Conservation (phyloP, 2,888 invertebrate genomes). For the Ametastegia equiseti region DNA sequence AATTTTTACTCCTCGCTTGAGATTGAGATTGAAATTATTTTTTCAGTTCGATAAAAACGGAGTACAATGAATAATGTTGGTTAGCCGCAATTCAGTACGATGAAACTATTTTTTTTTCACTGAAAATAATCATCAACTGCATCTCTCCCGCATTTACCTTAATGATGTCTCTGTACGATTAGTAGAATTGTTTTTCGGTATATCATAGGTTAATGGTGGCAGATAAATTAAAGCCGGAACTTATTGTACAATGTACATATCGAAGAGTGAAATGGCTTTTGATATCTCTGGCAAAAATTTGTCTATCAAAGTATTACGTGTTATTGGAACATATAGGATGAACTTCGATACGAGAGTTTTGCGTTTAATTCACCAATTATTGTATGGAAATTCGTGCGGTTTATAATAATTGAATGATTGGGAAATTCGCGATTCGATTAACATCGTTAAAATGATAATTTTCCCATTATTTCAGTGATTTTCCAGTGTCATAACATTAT, state of each 20-base stretch:
- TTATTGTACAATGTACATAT: background rate
- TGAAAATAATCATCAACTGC: too few species aligned
- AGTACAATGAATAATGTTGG: too few species aligned
- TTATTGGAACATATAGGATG: background rate
- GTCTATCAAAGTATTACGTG: background rate
- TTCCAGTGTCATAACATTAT: background rate
- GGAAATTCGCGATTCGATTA: background rate
- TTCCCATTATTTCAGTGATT: background rate
- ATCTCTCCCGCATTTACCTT: too few species aligned
- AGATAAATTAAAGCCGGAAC: too few species aligned
- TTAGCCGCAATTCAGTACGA: too few species aligned
- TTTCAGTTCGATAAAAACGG: too few species aligned
- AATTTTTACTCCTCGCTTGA: too few species aligned
- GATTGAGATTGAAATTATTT: too few species aligned
- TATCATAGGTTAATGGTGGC: too few species aligned
- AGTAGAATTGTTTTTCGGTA: too few species aligned
- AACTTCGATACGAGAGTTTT: background rate
- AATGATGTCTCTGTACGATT: too few species aligned
- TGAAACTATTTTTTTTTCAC: too few species aligned
- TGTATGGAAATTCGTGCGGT: background rate
- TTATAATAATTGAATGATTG: conserved; percentile 13
- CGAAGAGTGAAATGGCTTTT: background rate
- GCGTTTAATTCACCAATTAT: background rate
- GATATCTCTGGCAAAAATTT: background rate
- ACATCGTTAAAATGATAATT: background rate